Evolutionary conservation across 2,113 vertebrate species (phyloP).

Genomic region (Malurus cyaneus): DNA sequence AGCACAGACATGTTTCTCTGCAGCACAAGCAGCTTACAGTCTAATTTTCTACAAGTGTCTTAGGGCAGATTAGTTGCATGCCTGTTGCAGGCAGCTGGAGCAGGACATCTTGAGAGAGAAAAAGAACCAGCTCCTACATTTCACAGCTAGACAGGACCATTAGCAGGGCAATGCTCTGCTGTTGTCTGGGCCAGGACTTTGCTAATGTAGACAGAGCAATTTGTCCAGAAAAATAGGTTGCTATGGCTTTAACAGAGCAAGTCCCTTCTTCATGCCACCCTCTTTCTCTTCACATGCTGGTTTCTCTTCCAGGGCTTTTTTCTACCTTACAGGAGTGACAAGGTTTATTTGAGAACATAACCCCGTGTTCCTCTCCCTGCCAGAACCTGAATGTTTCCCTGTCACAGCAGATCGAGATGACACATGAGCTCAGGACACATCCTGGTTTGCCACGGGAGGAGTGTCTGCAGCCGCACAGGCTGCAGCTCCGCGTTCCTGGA

Average conservation of each 20-base stretch:
- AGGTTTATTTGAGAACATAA: background rate
- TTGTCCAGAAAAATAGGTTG: background rate
- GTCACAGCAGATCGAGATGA: background rate
- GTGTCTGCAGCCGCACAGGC: background rate
- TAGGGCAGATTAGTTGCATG: background rate
- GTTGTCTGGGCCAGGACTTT: background rate
- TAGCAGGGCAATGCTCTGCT: background rate
- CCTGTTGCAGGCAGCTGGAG: background rate
- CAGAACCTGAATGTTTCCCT: background rate
- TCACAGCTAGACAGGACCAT: background rate
- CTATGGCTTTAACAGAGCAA: background rate
- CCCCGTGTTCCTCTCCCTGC: rapidly evolving
- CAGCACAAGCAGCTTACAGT: background rate
- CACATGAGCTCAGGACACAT: background rate
- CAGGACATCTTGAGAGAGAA: background rate
- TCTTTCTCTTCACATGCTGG: background rate
- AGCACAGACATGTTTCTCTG: background rate
- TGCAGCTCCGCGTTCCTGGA: background rate
- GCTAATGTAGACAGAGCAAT: background rate
- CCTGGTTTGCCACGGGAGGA: background rate
- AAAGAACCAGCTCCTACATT: background rate
- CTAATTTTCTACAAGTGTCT: background rate
- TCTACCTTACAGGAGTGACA: background rate
- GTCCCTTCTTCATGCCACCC: background rate
- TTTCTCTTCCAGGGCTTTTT: background rate